Evolutionary conservation across 1,140 invertebrate species (phyloP), one percentile per base, ranked within the genome.

Genomic region (Riptortus pedestris): DNA sequence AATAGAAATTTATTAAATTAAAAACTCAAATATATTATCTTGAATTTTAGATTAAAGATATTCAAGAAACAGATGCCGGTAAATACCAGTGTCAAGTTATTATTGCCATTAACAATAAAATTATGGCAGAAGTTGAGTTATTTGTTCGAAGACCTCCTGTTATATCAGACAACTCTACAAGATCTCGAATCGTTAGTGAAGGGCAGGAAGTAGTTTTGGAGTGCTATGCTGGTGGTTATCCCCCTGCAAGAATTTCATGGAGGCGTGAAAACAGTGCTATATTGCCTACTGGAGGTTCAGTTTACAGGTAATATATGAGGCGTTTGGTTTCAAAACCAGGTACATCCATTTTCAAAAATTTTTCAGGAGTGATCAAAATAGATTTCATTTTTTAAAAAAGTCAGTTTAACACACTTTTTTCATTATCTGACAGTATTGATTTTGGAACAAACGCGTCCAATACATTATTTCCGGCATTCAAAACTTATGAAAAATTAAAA

Each of bases 11-110:
- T n/a, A n/a, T n/a, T n/a, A n/a, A n/a, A n/a, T n/a, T n/a, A n/a
- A n/a, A n/a, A n/a, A n/a, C n/a, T n/a, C n/a, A n/a, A n/a, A n/a
- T n/a, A n/a, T n/a, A n/a, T n/a, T n/a, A 22, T 1, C 16, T 20
- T 67, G 16, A 61, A 57, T 73, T 76, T 62, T 73, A 90, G 83
- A 87, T 95, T n/a, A 93, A 91, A 76, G 91, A 95, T 71, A 91
- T 95, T 60, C 91, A 95, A 79, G 92, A 96, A 75, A 93, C 89
- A 0, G 92, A 96, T 74, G 89, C 89, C 0, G 92, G 90, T 24
- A 82, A 80, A 68, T 95, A 95, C 73, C 83, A 86, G 62, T 96
- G 93, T 70, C 87, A 93, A 75, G 85, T 95, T 24, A 74, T 92
- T 5, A 86, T 92, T 61, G 85, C 87, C 0, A 73, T 88, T 0